phyloP scores from a whole-genome alignment of 2,113 vertebrate species.

The Nyctereutes procyonoides region DNA sequence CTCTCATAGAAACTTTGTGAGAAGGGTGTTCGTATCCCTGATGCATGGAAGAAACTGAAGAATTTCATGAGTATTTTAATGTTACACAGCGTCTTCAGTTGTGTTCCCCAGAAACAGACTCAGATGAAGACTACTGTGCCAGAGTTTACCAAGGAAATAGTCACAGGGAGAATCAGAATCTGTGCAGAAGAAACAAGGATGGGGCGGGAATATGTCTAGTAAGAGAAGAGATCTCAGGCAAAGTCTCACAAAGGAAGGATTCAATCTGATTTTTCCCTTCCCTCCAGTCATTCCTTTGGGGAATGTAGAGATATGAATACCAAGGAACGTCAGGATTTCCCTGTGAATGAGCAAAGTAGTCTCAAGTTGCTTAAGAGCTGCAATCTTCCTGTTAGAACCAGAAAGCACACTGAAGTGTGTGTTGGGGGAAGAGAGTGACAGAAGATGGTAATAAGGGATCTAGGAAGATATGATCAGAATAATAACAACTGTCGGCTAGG shows the following conservation, averaged over 20 bases:
- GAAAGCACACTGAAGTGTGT: background rate
- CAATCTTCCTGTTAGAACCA: background rate
- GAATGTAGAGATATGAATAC: background rate
- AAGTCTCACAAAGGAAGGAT: background rate
- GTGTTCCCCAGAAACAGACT: background rate
- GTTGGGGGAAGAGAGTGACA: fast-evolving
- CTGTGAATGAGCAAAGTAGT: background rate
- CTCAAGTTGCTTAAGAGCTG: background rate
- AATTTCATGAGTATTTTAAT: background rate
- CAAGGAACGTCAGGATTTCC: background rate
- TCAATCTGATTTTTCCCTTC: background rate
- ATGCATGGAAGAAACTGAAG: background rate
- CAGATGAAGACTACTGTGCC: background rate
- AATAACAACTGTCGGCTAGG: background rate
- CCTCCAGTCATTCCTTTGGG: background rate
- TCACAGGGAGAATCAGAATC: background rate
- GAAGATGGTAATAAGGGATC: background rate
- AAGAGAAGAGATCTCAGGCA: background rate
- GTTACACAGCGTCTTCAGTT: background rate
- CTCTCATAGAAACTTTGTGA: background rate
- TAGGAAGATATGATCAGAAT: background rate
- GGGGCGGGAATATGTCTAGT: background rate
- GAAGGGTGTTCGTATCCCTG: background rate
- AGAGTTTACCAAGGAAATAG: background rate
- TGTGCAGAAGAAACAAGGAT: background rate